phyloP scores from a whole-genome alignment of 2,888 invertebrate species.

The Clivina fossor region DNA sequence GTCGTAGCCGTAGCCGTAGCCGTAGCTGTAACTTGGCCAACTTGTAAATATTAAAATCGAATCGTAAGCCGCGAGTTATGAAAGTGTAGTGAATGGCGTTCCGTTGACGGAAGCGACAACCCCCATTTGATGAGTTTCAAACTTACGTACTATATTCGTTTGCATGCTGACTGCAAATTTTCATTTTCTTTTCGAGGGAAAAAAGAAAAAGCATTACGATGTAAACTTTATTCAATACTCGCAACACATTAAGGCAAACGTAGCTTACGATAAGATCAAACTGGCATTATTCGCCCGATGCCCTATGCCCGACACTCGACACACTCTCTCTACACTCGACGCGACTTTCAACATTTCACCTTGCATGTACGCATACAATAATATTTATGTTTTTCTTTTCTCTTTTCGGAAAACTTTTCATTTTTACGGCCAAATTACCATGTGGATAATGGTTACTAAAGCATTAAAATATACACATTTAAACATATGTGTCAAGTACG shows the following conservation, averaged over 20 bases:
- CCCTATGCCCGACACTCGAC: neutral
- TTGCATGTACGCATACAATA: too few species aligned
- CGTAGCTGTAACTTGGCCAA: neutral
- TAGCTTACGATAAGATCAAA: neutral
- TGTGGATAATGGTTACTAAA: too few species aligned
- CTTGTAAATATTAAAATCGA: constrained; percentile 14
- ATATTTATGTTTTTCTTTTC: too few species aligned
- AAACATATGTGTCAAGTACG: too few species aligned
- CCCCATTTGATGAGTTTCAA: constrained; percentile 1
- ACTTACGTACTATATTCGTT: constrained; percentile 5
- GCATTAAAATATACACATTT: too few species aligned
- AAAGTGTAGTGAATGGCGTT: constrained; percentile 1
- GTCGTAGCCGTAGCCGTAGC: too few species aligned
- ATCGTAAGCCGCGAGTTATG: neutral
- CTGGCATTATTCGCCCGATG: neutral
- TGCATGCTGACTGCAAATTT: constrained; percentile 12
- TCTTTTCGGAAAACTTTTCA: too few species aligned
- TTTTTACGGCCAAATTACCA: too few species aligned
- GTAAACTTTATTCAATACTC: constrained; percentile 10
- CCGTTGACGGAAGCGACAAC: neutral
- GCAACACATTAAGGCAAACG: constrained; percentile 3
- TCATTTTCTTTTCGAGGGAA: constrained; percentile 7
- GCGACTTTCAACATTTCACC: too few species aligned
- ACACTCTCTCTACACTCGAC: too few species aligned
- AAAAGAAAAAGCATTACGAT: constrained; percentile 6